phyloP scores from a whole-genome alignment of 2,797 vertebrate species.

The Gobionotothen gibberifrons region DNA sequence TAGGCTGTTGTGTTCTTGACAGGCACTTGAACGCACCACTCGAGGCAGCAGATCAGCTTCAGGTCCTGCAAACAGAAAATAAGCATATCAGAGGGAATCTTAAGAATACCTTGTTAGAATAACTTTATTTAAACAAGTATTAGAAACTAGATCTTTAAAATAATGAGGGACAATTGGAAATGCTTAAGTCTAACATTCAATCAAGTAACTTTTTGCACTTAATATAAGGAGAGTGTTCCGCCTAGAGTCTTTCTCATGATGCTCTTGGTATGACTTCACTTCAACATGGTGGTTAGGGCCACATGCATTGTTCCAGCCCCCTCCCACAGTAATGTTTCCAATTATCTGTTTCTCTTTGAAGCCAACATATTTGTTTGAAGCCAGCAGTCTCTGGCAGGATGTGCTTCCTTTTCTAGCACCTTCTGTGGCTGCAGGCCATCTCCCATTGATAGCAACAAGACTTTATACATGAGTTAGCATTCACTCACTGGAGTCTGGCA shows the following conservation, averaged over 20 bases:
- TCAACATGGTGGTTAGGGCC: background rate
- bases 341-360: constrained; percentile 67
- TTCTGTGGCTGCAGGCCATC: constrained; percentile 29
- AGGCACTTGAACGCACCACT: constrained; percentile 78
- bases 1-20: constrained; percentile 80
- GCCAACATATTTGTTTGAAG: constrained; percentile 31
- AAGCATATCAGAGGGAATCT: background rate
- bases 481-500: constrained; percentile 16
- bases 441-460: constrained; percentile 15
- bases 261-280: constrained; percentile 20
- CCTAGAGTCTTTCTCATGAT: background rate
- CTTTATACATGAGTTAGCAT: constrained; percentile 22
- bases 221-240: background rate
- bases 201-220: background rate
- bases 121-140: background rate
- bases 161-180: too few relatives aligned
- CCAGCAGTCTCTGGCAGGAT: constrained; percentile 17
- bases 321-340: constrained; percentile 54
- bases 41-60: constrained; percentile 38
- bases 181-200: background rate
- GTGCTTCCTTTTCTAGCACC: constrained; percentile 26
- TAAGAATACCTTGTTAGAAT: too few relatives aligned
- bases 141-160: background rate
- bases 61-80: constrained; percentile 59
- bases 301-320: constrained; percentile 28